These are phyloP conservation scores for Andrena fulva DNA, from an alignment of 2,888 invertebrate species.

Conservation along the genomic window DNA sequence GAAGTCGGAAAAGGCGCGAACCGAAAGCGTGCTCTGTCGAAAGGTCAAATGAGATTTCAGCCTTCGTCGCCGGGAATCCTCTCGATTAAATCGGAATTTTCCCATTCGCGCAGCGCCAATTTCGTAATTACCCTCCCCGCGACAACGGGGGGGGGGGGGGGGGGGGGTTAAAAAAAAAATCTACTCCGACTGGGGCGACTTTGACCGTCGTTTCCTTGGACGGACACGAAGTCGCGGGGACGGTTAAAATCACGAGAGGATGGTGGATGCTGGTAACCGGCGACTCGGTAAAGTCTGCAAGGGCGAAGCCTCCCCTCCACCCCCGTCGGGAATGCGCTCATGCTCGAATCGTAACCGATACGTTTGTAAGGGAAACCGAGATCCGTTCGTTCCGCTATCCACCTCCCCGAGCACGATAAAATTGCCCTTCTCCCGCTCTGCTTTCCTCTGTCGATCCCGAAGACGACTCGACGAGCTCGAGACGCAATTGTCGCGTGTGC, in stretches of 20 bases:
- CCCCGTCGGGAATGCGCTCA: slow-evolving; percentile 24
- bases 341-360: slow-evolving; percentile 58
- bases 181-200: not conserved
- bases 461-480: slow-evolving; percentile 40
- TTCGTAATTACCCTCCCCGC: not conserved
- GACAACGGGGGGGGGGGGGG: not conserved
- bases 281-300: slow-evolving; percentile 27
- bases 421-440: slow-evolving; percentile 53
- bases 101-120: not conserved
- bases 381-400: slow-evolving; percentile 50
- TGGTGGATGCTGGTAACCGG: not conserved
- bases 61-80: slow-evolving; percentile 42
- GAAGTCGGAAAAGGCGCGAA: slow-evolving; percentile 81
- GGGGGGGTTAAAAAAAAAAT: not conserved
- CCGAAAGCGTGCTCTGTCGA: slow-evolving; percentile 80
- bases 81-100: slow-evolving; percentile 53
- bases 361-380: slow-evolving; percentile 46
- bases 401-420: slow-evolving; percentile 47
- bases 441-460: slow-evolving; percentile 24
- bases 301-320: slow-evolving; percentile 2
- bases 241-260: not conserved
- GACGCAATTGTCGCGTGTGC: slow-evolving; percentile 51
- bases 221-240: not conserved
- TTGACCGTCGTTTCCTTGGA: not conserved
- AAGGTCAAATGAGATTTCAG: slow-evolving; percentile 74